Percentiles rank a stretch among this genome's conserved stretches.
Conservation (phyloP, 2,797 vertebrate genomes). For the Gymnothorax reevesii region DNA sequence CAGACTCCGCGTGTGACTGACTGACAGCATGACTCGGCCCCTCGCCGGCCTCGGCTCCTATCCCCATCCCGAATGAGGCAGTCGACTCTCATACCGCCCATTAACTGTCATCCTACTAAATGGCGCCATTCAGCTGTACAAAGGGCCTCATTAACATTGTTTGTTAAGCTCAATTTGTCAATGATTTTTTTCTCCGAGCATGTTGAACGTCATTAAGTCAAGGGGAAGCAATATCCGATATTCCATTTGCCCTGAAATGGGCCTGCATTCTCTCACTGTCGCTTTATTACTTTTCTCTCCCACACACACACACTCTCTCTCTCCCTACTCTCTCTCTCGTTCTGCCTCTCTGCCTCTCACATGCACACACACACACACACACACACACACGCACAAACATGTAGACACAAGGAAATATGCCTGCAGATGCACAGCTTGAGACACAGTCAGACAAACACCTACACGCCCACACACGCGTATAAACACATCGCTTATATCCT, state of each 20-base stretch:
- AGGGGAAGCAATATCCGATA: conserved; percentile 16
- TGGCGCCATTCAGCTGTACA: background rate
- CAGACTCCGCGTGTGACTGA: conserved; percentile 45
- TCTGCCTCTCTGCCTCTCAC: background rate
- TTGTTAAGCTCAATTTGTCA: conserved; percentile 22
- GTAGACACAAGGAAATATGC: background rate
- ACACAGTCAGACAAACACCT: conserved; percentile 25
- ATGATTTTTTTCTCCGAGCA: conserved; percentile 4
- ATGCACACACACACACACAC: background rate
- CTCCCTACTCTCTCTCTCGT: background rate
- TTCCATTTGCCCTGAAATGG: conserved; percentile 38
- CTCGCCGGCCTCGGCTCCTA: conserved; percentile 38
- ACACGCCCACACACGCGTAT: conserved; percentile 30
- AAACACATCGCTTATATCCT: conserved; percentile 33
- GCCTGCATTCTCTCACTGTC: background rate
- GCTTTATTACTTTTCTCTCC: background rate
- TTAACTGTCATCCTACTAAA: background rate
- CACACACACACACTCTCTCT: background rate
- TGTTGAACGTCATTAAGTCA: conserved; percentile 1
- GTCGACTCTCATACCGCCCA: background rate
- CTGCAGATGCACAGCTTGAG: background rate
- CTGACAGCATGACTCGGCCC: conserved; percentile 38
- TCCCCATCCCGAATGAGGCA: conserved; percentile 23
- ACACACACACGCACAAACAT: background rate
- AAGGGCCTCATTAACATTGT: conserved; percentile 18